Conservation (phyloP, 2,113 vertebrate genomes). For the Chrysemys picta region DNA sequence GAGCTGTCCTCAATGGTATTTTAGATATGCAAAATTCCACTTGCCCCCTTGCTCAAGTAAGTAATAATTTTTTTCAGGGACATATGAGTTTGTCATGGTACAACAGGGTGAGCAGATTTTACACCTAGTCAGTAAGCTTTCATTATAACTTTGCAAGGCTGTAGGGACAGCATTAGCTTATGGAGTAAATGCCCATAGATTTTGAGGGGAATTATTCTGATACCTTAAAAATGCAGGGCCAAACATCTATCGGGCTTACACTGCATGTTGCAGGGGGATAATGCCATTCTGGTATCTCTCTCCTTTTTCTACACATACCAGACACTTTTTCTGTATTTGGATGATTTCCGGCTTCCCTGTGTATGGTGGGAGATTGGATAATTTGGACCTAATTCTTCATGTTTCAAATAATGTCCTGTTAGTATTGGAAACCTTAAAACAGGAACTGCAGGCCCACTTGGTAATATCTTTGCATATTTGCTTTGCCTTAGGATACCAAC, state of each 20-base stretch:
- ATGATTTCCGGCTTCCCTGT: neutral
- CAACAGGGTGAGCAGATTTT: neutral
- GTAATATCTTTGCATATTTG: conserved; percentile 39
- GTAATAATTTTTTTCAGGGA: too few species aligned
- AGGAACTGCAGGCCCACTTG: neutral
- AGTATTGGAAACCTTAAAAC: conserved; percentile 17
- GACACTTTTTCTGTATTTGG: neutral
- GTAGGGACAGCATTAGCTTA: neutral
- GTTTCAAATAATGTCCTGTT: conserved; percentile 23
- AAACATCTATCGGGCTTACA: neutral
- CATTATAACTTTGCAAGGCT: neutral
- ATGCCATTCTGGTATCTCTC: neutral
- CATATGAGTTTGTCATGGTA: neutral
- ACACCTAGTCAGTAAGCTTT: neutral
- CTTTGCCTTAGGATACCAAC: conserved; percentile 10
- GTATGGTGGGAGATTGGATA: neutral
- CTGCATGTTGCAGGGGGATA: neutral
- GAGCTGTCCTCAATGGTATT: neutral
- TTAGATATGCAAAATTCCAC: neutral
- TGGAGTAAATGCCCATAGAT: neutral
- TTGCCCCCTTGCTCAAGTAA: neutral
- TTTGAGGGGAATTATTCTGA: neutral
- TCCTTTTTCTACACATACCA: neutral
- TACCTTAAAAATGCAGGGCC: accelerated
- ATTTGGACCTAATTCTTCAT: neutral